Conservation (phyloP, 2,797 vertebrate genomes). For the Bucorvus abyssinicus region DNA sequence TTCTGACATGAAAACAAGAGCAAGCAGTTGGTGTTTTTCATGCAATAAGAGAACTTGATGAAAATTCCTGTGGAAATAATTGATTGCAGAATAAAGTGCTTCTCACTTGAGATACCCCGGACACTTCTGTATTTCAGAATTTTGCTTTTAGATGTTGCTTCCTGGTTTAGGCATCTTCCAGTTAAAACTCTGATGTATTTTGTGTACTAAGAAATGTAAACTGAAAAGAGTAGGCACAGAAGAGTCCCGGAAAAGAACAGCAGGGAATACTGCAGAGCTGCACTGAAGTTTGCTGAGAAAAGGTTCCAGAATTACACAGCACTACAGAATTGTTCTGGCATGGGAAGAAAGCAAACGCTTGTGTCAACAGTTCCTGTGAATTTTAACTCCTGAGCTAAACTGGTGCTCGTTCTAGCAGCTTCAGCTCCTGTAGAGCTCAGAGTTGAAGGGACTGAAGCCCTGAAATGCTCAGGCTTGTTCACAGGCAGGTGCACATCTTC, state of each 20-base stretch:
- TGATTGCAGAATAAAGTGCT: background rate
- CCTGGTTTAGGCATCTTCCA: background rate
- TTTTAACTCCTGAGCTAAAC: conserved; percentile 2
- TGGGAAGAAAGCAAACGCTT: background rate
- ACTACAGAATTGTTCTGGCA: background rate
- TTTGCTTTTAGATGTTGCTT: background rate
- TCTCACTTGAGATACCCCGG: background rate
- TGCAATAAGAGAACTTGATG: background rate
- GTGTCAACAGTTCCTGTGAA: background rate
- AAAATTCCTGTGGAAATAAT: background rate
- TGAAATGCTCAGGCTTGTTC: background rate
- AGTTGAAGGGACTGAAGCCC: background rate
- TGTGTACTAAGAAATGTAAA: background rate
- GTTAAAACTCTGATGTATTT: background rate
- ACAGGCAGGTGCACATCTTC: background rate
- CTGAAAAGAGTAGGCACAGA: background rate
- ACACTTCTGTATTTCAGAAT: background rate
- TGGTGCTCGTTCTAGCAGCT: background rate
- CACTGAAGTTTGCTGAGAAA: background rate
- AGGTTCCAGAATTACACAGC: background rate
- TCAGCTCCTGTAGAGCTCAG: background rate
- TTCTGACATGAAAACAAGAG: background rate
- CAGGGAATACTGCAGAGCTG: background rate
- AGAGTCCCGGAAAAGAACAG: background rate
- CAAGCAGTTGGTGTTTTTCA: background rate